phyloP scores from a whole-genome alignment of 1,140 invertebrate species.

The Nasonia vitripennis region DNA sequence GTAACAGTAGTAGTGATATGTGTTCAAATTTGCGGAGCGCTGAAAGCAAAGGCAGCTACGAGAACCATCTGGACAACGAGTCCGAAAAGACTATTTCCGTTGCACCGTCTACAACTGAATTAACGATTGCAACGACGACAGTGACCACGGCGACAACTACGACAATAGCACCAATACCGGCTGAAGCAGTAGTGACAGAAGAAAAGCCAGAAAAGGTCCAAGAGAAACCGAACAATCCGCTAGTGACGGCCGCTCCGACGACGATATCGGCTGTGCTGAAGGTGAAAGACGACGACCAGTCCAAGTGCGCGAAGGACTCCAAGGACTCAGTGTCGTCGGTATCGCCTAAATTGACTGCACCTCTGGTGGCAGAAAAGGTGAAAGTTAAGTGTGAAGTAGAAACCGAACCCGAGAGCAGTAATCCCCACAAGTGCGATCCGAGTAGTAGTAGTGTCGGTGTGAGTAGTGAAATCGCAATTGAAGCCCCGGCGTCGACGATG shows the following conservation, averaged over 20 bases:
- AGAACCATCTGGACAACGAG: conserved; percentile 27
- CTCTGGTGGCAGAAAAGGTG: conserved; percentile 35
- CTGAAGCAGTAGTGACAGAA: background rate
- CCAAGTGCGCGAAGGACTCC: conserved; percentile 51
- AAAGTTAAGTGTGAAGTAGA: conserved; percentile 32
- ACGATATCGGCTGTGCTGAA: conserved; percentile 14
- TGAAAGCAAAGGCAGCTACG: conserved; percentile 23
- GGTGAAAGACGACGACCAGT: conserved; percentile 22
- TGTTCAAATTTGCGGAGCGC: conserved; percentile 69
- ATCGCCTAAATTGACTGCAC: conserved; percentile 34
- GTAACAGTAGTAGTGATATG: conserved; percentile 72
- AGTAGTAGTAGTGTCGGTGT: conserved; percentile 33
- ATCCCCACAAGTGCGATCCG: conserved; percentile 20
- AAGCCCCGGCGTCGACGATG: conserved; percentile 1
- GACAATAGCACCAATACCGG: background rate
- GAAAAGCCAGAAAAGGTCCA: conserved; percentile 10
- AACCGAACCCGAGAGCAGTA: conserved; percentile 19
- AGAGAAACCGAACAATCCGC: background rate
- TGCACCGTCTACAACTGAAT: background rate
- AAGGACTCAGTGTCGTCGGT: conserved; percentile 30
- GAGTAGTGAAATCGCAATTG: conserved; percentile 1
- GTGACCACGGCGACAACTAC: background rate
- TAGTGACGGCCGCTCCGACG: background rate
- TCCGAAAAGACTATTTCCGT: background rate
- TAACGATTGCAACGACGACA: background rate